A percentile compares a stretch with the other conserved stretches of the same genome.
Conservation (phyloP, 2,113 vertebrate genomes). For the Ariopsis seemanni region DNA sequence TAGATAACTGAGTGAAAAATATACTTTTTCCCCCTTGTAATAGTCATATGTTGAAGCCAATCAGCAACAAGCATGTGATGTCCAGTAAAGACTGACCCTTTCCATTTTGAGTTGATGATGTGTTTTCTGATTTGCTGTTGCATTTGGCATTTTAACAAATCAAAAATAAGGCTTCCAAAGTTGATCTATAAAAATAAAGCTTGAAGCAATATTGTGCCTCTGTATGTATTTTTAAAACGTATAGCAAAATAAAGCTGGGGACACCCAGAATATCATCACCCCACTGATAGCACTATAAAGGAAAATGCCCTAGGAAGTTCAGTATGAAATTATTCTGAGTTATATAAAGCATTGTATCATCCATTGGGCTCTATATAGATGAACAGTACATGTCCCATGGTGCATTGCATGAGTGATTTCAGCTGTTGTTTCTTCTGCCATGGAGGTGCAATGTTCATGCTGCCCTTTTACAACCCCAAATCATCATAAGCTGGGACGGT, state of each 20-base stretch:
- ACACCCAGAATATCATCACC: background rate
- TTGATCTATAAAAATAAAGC: background rate
- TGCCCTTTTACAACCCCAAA: background rate
- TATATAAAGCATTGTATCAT: constrained; percentile 2
- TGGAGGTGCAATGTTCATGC: background rate
- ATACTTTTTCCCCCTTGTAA: background rate
- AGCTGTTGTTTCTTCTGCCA: background rate
- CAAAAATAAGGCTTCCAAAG: background rate
- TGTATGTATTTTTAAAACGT: background rate
- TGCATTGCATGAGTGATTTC: background rate
- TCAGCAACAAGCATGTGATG: background rate
- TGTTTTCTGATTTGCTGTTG: background rate
- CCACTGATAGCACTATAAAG: background rate
- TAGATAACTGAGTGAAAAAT: background rate
- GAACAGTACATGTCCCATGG: background rate
- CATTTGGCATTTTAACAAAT: background rate
- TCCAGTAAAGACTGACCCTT: background rate
- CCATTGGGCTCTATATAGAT: background rate
- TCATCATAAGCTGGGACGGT: too few species aligned
- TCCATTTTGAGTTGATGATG: background rate
- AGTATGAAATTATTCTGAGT: background rate
- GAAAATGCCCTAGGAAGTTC: background rate
- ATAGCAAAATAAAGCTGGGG: background rate
- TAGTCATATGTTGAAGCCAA: background rate
- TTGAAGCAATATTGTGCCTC: background rate